phyloP scores from a whole-genome alignment of 2,113 vertebrate genomes.

The Dissostichus mawsoni region DNA sequence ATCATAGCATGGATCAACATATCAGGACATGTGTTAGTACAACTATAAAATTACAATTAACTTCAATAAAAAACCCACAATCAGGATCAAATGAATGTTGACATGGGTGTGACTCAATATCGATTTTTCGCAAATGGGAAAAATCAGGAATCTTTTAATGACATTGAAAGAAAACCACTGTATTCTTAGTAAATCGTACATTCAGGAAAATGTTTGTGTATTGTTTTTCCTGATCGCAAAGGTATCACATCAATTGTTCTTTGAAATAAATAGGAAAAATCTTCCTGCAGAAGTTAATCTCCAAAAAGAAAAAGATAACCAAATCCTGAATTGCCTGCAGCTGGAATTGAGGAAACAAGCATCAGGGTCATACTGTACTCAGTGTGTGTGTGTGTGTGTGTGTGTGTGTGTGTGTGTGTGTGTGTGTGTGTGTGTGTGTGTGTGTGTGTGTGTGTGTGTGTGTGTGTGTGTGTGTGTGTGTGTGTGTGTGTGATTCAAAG shows the following conservation, averaged over 20 bases:
- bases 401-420: too few species aligned
- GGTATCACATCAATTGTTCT: too few species aligned
- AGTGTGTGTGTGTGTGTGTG: too few species aligned
- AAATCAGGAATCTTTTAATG: background rate
- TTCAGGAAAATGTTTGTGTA: background rate
- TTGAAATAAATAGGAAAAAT: background rate
- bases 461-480: too few species aligned
- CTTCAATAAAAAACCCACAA: background rate
- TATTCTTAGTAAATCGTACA: background rate
- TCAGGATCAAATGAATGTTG: background rate
- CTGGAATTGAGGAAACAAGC: background rate
- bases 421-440: too few species aligned
- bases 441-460: too few species aligned
- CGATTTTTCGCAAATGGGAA: background rate
- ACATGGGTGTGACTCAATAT: background rate
- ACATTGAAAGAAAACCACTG: too few species aligned
- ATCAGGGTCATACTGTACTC: slow-evolving; percentile 5
- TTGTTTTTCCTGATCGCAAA: background rate
- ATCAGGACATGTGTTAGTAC: background rate
- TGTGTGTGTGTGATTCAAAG: too few species aligned
- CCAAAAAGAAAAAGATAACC: background rate
- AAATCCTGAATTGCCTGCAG: background rate
- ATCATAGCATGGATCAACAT: too few species aligned
- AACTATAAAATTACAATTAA: background rate
- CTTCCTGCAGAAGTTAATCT: background rate